Evolutionary conservation across 2,113 vertebrate genomes (phyloP), one percentile per base, ranked within the genome.

Genomic region (Melanotaenia duboulayi): DNA sequence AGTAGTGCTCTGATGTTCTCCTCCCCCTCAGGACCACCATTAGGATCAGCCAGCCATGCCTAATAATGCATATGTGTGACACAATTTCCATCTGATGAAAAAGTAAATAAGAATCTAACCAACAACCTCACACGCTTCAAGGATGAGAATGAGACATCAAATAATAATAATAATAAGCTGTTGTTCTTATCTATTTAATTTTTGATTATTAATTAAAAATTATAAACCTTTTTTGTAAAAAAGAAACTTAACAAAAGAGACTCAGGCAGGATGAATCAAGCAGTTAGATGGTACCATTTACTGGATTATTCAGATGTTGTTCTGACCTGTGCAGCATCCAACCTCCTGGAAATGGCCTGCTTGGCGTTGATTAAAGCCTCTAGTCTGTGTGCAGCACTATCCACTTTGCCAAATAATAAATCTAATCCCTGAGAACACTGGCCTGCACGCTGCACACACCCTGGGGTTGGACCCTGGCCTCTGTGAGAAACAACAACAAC

Each of bases 11-110:
- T 89, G 83, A 99, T 96, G 67, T 96, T 96, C 76, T 99, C 98
- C 84, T 98, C 97, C 66, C 97, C 97, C 90, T 99, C 98, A 0
- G 95, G 95, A 60, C 97, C 96, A 0, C 95, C 97, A 19, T 99
- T 93, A 50, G 97, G 97, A 92, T 99, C 97, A 19, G 97, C 97
- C 60, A 99, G 95, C 97, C 98, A 99, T 20, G 96, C 96, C 98
- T 99, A 42, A 55, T 62, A 70, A 51, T 14, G 28, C 16, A 80
- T 60, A 77, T 11, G 50, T 17, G 57, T 17, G 19, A 46, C 8
- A 57, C 13, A 19, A 16, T 40, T 58, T 16, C 25, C 9, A 49
- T 59, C 5, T 50, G 11, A 70, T 65, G 8, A 70, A 62, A 19
- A 66, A 59, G 20, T 23, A 28, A 51, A 16, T 39, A 16, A 4